phyloP scores from a whole-genome alignment of 1,140 invertebrate genomes.

The Mactra quadrangularis region DNA sequence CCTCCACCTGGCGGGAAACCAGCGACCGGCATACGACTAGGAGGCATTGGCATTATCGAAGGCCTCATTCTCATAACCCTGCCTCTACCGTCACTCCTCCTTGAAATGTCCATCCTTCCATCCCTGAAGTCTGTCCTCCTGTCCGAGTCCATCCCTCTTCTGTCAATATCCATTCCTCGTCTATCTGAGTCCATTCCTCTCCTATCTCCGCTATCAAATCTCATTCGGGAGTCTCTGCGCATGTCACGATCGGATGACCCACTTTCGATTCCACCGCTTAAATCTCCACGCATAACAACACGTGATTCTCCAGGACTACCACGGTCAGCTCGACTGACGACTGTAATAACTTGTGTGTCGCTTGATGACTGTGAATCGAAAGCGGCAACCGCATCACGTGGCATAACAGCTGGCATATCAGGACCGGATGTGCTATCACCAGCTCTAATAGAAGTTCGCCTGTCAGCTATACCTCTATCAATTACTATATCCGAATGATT shows the following conservation, averaged over 20 bases:
- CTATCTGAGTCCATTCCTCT: neutral
- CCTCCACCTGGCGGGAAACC: neutral
- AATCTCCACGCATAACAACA: neutral
- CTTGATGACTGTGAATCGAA: too few relatives aligned
- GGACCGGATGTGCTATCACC: too few relatives aligned
- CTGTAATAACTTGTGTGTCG: too few relatives aligned
- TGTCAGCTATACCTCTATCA: too few relatives aligned
- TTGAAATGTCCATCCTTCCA: neutral
- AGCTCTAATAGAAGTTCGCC: too few relatives aligned
- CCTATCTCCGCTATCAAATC: too few relatives aligned
- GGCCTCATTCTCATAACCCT: neutral
- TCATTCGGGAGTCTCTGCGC: neutral
- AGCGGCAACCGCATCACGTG: too few relatives aligned
- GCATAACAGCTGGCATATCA: too few relatives aligned
- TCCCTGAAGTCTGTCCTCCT: neutral
- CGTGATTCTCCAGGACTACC: neutral
- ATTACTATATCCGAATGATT: too few relatives aligned
- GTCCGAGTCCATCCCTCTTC: neutral
- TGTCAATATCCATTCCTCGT: too few relatives aligned
- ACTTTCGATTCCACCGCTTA: neutral
- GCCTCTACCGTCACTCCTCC: neutral
- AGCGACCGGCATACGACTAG: neutral
- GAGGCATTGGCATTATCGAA: too few relatives aligned
- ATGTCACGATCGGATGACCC: neutral
- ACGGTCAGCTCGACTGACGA: too few relatives aligned